Evolutionary conservation across 23 tunicate genomes (phyloP).

Genomic region (Ciona savignyi): DNA sequence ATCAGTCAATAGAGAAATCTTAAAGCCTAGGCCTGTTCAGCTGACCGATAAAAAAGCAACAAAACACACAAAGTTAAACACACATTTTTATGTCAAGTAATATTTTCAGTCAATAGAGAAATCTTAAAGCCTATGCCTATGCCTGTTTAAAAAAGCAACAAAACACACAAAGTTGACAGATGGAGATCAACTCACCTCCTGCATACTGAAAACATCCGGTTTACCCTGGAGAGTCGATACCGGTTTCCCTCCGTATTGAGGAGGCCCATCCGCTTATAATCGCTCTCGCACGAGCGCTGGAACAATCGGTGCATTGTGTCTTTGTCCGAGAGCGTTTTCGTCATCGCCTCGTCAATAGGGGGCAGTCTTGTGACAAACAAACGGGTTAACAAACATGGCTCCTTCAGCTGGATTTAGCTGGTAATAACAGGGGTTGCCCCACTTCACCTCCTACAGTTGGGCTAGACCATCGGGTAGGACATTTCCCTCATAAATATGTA

Average conservation of each 20-base stretch:
- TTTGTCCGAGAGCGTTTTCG: conserved; percentile 62
- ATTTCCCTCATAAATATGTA: too few species aligned
- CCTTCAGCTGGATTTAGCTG: conserved; percentile 99
- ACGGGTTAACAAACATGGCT: conserved; percentile 69
- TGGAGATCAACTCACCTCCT: conserved; percentile 52
- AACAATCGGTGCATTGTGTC: conserved; percentile 42
- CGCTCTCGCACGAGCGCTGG: conserved; percentile 49
- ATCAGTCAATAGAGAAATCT: too few species aligned
- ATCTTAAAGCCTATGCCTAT: too few species aligned
- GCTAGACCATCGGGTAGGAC: too few species aligned
- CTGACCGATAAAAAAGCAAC: too few species aligned
- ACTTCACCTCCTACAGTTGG: conserved; percentile 49
- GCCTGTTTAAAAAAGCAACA: too few species aligned
- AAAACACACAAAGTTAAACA: too few species aligned
- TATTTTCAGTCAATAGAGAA: too few species aligned
- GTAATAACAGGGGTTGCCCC: conserved; percentile 70
- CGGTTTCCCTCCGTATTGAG: conserved; percentile 8
- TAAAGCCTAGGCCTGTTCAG: too few species aligned
- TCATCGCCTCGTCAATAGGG: conserved; percentile 52
- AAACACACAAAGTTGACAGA: too few species aligned
- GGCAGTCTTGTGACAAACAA: too few species aligned
- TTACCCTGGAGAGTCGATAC: conserved; percentile 55
- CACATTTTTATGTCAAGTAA: too few species aligned
- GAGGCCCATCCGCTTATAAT: conserved; percentile 62
- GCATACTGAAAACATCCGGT: conserved; percentile 82